Base-by-base conservation (phyloP, 2,797 vertebrate genomes). In the Brotula barbata region DNA sequence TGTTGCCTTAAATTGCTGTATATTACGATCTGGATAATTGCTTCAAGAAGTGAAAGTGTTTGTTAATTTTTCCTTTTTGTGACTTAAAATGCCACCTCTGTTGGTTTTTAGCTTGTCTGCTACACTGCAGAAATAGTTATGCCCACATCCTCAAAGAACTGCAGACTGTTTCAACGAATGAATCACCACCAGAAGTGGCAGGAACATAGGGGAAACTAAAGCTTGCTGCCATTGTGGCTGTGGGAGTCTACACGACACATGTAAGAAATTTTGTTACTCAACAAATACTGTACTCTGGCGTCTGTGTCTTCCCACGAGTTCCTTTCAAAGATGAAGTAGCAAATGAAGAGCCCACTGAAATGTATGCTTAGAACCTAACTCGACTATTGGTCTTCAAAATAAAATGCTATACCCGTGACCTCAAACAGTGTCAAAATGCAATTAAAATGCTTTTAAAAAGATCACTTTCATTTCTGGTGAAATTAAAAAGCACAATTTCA, bases 101-200 rank as follows among this genome's bases (percentile, higher is more conserved):
- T 7, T 1, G 7, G 8, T 28, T 28, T 37, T 22, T 10, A 17
- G 36, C 3, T 39, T 42, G 9, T 45, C 19, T 11, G 25, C 49
- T 7, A 71, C 21, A 53, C n/a, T 1, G 31, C 13, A 23, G 28
- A n/a, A 7, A n/a, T 41, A 4, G 1, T 7, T 59, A 71, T 9
- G 49, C 33, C 64, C 71, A 83, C 78, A 64, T 75, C 59, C 78
- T 73, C 33, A 60, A 63, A 49, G 57, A 25, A 44, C 55, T 63
- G 23, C 40, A 48, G 19, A 43, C 42, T 71, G 33, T 12, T 14
- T 3, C 65, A 71, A 19, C 6, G 2, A n/a, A 44, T 73, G 19
- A 45, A 39, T 59, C 25, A 47, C 5, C 0, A 0, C 4, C 47
- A 7, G 58, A 17, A 11, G 11, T 33, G 31, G 6, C 31, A 6